Evolutionary conservation across 2,888 invertebrate genomes (phyloP), one percentile per base, ranked within the genome.

Genomic region (Morpho deidamia): DNA sequence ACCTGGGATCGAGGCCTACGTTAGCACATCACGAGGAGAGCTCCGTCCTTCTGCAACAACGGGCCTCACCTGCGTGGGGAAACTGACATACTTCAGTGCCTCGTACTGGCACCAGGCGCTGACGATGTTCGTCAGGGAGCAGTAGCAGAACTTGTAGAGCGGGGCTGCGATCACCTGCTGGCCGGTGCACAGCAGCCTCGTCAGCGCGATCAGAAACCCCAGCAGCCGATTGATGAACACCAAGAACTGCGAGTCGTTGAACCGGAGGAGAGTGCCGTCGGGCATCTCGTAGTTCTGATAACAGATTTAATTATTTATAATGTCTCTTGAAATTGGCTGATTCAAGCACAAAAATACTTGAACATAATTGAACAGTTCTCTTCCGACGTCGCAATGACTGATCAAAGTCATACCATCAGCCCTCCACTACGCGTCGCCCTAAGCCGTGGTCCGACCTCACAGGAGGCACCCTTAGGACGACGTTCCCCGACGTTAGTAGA

Each of bases 31-130:
- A 2, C 2, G 23, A 23, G 23, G 23, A 0, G 23, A 23, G 23
- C 23, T 23, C 23, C 23, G 14, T 1, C 14, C 14, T 3, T 23
- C 23, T 23, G 23, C 2, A 23, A 3, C 5, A 1, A 14, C 14
- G 23, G 1, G 23, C 23, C 0, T 56, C 48, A 49, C 34, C 46
- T 35, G 33, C 11, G 98, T 97, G 1, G 99, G 99, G 80, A 99
- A 99, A 74, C 96, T 98, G 70, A 99, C 97, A 82, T 95, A 99
- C 81, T 99, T 99, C 44, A 99, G 91, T 14, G 99, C 99, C 86
- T 99, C 99, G 78, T 99, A 99, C 84, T 99, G 99, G 83, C 98
- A 99, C 99, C 99, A 99, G 45, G 98, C 98, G 77, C 98, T 98
- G 92, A 99, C 93, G 62, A 99, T 96, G 82, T 99, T 99, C 11